Evolutionary conservation across 1,140 invertebrate genomes (phyloP).

Genomic region (Wasmannia auropunctata): DNA sequence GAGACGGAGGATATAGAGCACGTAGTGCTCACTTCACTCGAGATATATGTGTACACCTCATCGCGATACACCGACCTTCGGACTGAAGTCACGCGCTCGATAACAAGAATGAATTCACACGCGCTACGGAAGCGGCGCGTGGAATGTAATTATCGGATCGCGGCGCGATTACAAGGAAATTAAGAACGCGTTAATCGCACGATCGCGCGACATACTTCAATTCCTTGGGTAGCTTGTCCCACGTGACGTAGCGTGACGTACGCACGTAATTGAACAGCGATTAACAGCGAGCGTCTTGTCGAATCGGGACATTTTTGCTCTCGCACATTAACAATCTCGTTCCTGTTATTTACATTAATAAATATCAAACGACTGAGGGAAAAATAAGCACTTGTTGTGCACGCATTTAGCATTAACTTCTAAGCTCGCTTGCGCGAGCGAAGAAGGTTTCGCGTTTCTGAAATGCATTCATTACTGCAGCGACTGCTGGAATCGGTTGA

Average conservation of each 20-base stretch:
- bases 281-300: not conserved
- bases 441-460: not conserved
- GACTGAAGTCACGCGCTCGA: slow-evolving; percentile 63
- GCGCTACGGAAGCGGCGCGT: slow-evolving; percentile 42
- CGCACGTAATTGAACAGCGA: not conserved
- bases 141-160: slow-evolving; percentile 43
- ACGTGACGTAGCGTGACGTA: not conserved
- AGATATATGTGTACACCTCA: slow-evolving; percentile 41
- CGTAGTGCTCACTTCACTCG: slow-evolving; percentile 20
- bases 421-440: not conserved
- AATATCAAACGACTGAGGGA: not conserved
- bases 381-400: not conserved
- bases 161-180: slow-evolving; percentile 25
- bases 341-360: not conserved
- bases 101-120: slow-evolving; percentile 42
- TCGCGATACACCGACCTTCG: slow-evolving; percentile 60
- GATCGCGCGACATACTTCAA: not conserved
- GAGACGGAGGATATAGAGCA: no score
- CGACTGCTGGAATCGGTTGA: not conserved
- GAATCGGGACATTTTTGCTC: not conserved
- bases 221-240: not conserved
- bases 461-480: not conserved
- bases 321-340: not conserved
- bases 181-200: slow-evolving; percentile 8
- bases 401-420: not conserved